Percentiles rank a stretch among this genome's conserved stretches.
Conservation (phyloP, 2,888 invertebrate species). For the Pollenia labialis region DNA sequence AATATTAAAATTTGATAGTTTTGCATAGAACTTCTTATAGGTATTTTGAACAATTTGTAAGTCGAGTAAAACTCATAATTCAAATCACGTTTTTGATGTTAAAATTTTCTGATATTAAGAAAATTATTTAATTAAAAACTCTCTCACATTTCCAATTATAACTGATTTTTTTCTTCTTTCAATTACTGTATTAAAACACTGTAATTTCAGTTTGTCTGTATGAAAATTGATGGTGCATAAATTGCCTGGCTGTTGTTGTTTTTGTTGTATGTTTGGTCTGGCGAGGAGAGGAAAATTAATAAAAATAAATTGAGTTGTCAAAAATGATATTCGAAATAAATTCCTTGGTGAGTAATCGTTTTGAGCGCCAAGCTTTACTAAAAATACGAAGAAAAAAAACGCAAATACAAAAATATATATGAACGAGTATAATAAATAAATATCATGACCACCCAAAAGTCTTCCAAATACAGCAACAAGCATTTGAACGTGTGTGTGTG, state of each 20-base stretch:
- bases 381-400: conserved; percentile 50
- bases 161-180: too few relatives aligned
- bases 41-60: too few relatives aligned
- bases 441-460: conserved; percentile 64
- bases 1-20: too few relatives aligned
- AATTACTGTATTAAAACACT: conserved; percentile 9
- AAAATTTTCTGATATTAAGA: too few relatives aligned
- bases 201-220: conserved; percentile 35
- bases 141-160: too few relatives aligned
- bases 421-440: conserved; percentile 44
- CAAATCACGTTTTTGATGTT: too few relatives aligned
- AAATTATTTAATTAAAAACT: too few relatives aligned
- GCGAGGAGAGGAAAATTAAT: conserved; percentile 83
- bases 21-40: too few relatives aligned
- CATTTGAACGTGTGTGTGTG: background rate
- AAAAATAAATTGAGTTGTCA: conserved; percentile 84
- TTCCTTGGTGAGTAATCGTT: conserved; percentile 84
- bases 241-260: conserved; percentile 40
- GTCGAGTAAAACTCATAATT: too few relatives aligned
- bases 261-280: conserved; percentile 32
- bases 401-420: conserved; percentile 34
- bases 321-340: conserved; percentile 84
- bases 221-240: conserved; percentile 42
- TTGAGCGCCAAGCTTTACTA: conserved; percentile 76
- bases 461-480: conserved; percentile 3